Percentiles rank a stretch among this genome's conserved stretches.
Conservation (phyloP, 2,797 vertebrate genomes). For the Glossophaga mutica region DNA sequence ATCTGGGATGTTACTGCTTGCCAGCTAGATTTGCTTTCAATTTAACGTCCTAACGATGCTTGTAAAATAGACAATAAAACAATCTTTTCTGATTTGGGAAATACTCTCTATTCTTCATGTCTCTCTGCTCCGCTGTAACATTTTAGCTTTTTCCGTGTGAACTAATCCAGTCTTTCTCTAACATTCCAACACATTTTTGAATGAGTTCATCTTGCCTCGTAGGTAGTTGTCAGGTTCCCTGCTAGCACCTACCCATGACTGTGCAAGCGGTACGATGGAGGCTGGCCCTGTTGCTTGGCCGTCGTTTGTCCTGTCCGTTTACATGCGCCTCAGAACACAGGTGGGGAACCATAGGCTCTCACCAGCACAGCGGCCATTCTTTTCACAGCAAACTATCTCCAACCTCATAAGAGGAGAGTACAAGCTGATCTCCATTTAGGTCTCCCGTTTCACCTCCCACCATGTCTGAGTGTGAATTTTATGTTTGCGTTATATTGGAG, state of each 20-base stretch:
- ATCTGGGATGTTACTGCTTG: conserved; percentile 72
- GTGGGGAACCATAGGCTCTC: background rate
- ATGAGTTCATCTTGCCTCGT: conserved; percentile 33
- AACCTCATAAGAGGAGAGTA: background rate
- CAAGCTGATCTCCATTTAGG: background rate
- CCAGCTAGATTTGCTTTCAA: conserved; percentile 73
- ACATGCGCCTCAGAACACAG: background rate
- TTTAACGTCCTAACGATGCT: conserved; percentile 73
- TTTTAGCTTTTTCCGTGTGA: conserved; percentile 61
- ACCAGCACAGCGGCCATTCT: background rate
- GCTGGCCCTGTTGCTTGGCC: too few species aligned
- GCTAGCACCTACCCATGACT: background rate
- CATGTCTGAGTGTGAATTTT: background rate
- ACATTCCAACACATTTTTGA: conserved; percentile 17
- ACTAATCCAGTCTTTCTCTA: conserved; percentile 19
- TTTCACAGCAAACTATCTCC: background rate
- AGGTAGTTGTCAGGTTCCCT: background rate
- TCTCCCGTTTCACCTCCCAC: background rate
- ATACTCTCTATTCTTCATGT: conserved; percentile 72
- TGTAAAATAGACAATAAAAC: conserved; percentile 76
- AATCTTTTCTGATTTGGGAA: conserved; percentile 77
- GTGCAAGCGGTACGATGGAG: background rate
- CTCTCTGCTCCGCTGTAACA: conserved; percentile 67
- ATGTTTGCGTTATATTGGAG: background rate
- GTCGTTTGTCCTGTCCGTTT: background rate